phyloP scores from a whole-genome alignment of 2,113 vertebrate species.

The Meleagris gallopavo region DNA sequence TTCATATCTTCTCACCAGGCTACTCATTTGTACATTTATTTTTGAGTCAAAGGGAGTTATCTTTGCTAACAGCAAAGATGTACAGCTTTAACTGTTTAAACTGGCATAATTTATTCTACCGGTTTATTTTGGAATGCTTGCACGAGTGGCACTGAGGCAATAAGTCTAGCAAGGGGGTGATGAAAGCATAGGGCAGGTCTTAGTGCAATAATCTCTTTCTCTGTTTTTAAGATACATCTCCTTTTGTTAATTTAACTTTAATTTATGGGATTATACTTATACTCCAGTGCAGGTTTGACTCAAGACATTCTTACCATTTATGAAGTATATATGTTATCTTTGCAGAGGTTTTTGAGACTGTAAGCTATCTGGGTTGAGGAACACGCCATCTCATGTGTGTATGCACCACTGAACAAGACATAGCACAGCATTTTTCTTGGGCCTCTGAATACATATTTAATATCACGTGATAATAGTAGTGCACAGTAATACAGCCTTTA shows the following conservation, averaged over 20 bases:
- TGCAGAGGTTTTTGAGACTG: background rate
- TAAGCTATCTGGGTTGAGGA: background rate
- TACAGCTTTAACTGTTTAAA: background rate
- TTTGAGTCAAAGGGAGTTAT: background rate
- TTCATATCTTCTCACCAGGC: background rate
- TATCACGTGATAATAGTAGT: accelerated
- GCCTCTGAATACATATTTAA: background rate
- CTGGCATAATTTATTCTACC: background rate
- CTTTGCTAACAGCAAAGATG: background rate
- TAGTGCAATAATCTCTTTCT: background rate
- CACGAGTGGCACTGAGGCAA: background rate
- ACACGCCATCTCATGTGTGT: background rate
- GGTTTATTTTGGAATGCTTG: background rate
- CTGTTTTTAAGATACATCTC: background rate
- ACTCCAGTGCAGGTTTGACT: background rate
- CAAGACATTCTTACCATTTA: background rate
- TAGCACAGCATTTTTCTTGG: background rate
- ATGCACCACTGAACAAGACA: background rate
- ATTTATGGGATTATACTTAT: background rate
- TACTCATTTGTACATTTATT: background rate
- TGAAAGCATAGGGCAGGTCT: background rate
- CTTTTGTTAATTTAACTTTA: background rate
- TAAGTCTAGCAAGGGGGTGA: background rate
- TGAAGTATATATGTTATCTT: background rate
- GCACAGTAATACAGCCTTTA: background rate